Evolutionary conservation across 2,113 vertebrate genomes (phyloP).

Genomic region (Oreochromis niloticus): DNA sequence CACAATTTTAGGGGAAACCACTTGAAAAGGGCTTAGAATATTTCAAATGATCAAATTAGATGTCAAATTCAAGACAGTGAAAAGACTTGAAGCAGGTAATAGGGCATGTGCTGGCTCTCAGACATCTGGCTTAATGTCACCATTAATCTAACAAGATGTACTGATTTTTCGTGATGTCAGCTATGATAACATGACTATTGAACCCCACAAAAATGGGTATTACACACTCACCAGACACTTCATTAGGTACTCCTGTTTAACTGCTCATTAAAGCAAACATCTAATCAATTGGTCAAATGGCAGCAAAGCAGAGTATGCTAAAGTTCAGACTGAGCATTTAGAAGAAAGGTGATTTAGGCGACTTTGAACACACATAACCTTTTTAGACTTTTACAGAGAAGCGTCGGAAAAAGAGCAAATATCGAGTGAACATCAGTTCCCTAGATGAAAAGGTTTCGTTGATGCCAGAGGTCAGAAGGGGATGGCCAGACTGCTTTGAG

Average conservation of each 20-base stretch:
- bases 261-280: neutral
- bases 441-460: neutral
- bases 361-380: neutral
- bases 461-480: neutral
- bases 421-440: neutral
- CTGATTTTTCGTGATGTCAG: slow-evolving; percentile 36
- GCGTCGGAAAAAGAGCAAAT: neutral
- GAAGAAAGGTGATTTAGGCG: neutral
- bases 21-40: neutral
- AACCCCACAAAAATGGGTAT: neutral
- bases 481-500: neutral
- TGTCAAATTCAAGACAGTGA: slow-evolving; percentile 24
- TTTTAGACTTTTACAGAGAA: neutral
- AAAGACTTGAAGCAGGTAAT: slow-evolving; percentile 22
- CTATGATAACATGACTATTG: slow-evolving; percentile 8
- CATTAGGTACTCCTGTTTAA: neutral
- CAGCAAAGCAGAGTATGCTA: neutral
- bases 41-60: neutral
- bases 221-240: neutral
- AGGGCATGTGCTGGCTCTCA: slow-evolving; percentile 24
- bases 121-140: slow-evolving; percentile 25
- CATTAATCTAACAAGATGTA: slow-evolving; percentile 32
- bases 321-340: neutral
- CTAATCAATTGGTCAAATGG: neutral
- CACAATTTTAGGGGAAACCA: neutral